Base-by-base conservation (phyloP, 2,797 vertebrate genomes). In the Dromococcyx pavoninus region DNA sequence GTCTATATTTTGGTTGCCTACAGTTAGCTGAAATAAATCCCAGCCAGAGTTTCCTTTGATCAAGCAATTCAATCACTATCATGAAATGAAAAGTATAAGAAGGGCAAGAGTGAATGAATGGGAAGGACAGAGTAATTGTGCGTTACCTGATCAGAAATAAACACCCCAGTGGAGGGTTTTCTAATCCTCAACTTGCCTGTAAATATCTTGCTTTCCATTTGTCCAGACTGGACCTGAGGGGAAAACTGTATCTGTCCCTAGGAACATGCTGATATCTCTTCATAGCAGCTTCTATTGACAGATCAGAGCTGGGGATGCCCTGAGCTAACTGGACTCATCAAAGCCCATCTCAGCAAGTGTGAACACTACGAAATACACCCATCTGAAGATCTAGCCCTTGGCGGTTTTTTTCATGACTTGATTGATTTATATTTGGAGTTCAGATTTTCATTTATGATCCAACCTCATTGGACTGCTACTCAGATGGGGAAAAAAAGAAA, bases 1-100 rank as follows among this genome's bases (percentile, higher is more conserved):
- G 79, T 62, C 88, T 84, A 8, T 88, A 35, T 81, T 84, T 72
- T 56, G 13, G 46, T 72, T 94, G 39, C 66, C 72, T 95, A 84
- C 88, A 94, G 94, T 84, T 88, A 94, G 46, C 58, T 94, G 91
- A 94, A 82, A 91, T 93, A 93, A 94, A 75, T 65, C 72, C 39
- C 82, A 91, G 62, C 10, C 79, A 86, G 70, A 81, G 9, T 19
- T 92, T 92, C 62, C 82, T 95, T 95, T 96, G 80, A 94, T 92
- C 81, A 87, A 84, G 80, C 39, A 91, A 61, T 91, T 91, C 75
- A 91, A 78, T 48, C 35, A 65, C 84, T 94, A 75, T 79, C 92
- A 86, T 2, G 15, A 92, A 95, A 91, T 30, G 53, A 83, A 88
- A 80, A 76, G 41, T 71, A 91, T 87, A 89, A 95, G 78, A 86